Base-by-base conservation (phyloP, 2,888 invertebrate genomes). In the Coleophora flavipennella region DNA sequence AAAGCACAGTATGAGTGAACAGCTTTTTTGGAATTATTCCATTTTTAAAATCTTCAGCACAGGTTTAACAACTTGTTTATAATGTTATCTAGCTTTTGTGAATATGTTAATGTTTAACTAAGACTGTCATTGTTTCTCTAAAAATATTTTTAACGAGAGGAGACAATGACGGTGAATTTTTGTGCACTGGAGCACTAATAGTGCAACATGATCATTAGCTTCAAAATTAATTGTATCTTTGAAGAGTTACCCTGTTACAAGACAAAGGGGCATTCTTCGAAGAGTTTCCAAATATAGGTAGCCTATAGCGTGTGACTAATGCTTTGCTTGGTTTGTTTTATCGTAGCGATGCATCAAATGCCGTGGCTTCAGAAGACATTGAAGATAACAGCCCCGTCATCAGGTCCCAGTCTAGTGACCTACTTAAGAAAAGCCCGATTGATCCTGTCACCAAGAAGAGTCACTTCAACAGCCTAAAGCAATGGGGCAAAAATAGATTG, bases 401-500 rank as follows among this genome's bases (percentile, higher is more conserved):
- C 63, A 85, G 91, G 63, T 91, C 91, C 67, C 88, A 89, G 65
- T 91, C 93, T 66, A 93, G 92, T 63, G 93, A 93, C 68, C 83
- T 92, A 53, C 87, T 93, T 67, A 89, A 89, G 71, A 91, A 89
- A 76, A 88, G 88, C 49, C 86, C 89, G 33, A 85, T 87, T 35
- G 90, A 90, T 53, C 81, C 74, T 34, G 60, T 73, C 38, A 63
- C 67, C 42, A 86, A 86, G 62, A 84, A 84, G 48, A 90, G 91
- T 35, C 92, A 92, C 62, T 92, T 95, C 69, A 92, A 93, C 68
- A 91, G 91, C 20, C 76, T 95, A 41, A 93, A 93, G 69, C 92
- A 93, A 64, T 95, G 94, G 94, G 93, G 94, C 41, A 91, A 91
- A 64, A 93, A 89, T 57, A 88, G 93, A 52, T 86, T 94, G 65